These are phyloP conservation scores for Leptinotarsa defecta DNA, from an alignment of 1,140 invertebrate species.

Conservation along the genomic window DNA sequence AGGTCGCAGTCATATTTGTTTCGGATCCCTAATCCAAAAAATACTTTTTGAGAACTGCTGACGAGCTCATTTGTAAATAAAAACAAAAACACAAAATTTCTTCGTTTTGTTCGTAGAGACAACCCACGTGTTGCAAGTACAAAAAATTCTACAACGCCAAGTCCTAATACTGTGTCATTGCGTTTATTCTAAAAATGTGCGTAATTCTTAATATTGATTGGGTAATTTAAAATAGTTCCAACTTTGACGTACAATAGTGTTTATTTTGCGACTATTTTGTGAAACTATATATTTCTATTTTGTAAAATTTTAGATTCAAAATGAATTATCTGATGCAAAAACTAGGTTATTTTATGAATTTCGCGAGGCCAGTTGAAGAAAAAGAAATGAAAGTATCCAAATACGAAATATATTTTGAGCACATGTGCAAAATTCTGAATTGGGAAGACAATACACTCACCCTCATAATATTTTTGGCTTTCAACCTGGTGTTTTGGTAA, in stretches of 20 bases:
- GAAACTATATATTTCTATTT: not conserved
- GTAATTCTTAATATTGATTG: not conserved
- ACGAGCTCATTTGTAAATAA: too few species aligned
- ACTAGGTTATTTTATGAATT: slow-evolving; percentile 1
- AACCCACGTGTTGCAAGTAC: too few species aligned
- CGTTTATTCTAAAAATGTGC: not conserved
- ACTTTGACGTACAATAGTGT: not conserved
- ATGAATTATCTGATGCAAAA: slow-evolving; percentile 17
- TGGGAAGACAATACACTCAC: slow-evolving; percentile 39
- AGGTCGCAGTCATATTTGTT: too few species aligned
- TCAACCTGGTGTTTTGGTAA: slow-evolving; percentile 36
- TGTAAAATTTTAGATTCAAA: not conserved
- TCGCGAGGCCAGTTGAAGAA: not conserved
- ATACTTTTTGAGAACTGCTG: too few species aligned
- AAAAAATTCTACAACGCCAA: too few species aligned
- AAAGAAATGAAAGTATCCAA: slow-evolving; percentile 32
- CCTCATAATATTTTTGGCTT: slow-evolving; percentile 33
- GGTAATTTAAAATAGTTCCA: not conserved
- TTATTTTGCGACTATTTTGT: not conserved
- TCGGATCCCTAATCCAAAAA: too few species aligned
- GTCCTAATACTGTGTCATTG: too few species aligned
- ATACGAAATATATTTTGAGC: slow-evolving; percentile 37
- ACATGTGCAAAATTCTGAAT: slow-evolving; percentile 35
- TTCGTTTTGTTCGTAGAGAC: too few species aligned
- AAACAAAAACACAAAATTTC: too few species aligned